Base-by-base conservation (phyloP, 2,113 vertebrate species). In the Piliocolobus tephrosceles region DNA sequence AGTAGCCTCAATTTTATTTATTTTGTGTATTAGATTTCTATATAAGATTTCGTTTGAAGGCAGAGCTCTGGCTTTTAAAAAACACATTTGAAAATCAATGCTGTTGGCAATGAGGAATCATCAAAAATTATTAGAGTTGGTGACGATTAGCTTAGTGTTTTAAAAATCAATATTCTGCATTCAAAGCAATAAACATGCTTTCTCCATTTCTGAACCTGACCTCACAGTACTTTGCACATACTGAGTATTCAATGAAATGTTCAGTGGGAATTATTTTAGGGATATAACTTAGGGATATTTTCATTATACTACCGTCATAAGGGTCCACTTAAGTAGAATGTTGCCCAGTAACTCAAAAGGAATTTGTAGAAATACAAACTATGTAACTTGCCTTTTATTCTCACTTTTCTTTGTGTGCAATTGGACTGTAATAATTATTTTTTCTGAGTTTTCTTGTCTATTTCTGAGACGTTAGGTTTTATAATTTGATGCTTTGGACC, bases 401-500 rank as follows among this genome's bases (percentile, higher is more conserved):
- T 84, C 68, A 90, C 76, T 93, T 64, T 70, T 90, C 30, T 40
- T 75, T 61, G 52, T 83, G 73, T 92, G 92, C 94, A 90, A 75
- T 75, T 79, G 25, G 30, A 76, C 66, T 88, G 68, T 23, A 58
- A 1, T 90, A 7, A 20, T 57, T 73, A 50, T 91, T 95, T 68
- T 57, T 78, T 38, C 83, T 47, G 47, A 64, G 38, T 76, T 92
- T 81, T 43, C n/a, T 87, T 25, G 11, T 97, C 61, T 88, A 35
- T 85, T 96, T 91, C 88, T 83, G 66, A 97, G 88, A 87, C 18
- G 55, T 86, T 87, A 52, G 66, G 18, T 90, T 97, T 94, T 91
- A 52, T 95, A 75, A 92, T 80, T 64, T 81, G 72, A 82, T 88
- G 45, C 86, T 81, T 80, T 64, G 20, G 68, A 85, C 55, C 57